Conservation (phyloP, 2,797 vertebrate species). For the Aldrovandia affinis region DNA sequence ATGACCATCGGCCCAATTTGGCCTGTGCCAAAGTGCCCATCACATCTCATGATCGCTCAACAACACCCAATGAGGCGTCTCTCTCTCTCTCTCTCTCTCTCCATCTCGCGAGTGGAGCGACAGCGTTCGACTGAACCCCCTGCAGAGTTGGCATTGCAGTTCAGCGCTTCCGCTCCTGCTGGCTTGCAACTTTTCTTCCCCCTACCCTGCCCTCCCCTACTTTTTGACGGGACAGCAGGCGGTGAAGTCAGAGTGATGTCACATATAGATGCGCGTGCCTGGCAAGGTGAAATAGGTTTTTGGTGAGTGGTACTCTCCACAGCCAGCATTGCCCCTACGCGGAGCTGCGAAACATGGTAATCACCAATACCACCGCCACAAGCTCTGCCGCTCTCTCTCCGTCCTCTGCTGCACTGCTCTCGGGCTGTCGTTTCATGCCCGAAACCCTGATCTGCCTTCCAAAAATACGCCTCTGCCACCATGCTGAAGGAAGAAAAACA, state of each 20-base stretch:
- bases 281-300: constrained; percentile 72
- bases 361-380: constrained; percentile 58
- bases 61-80: constrained; percentile 75
- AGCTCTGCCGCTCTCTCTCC: constrained; percentile 67
- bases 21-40: constrained; percentile 75
- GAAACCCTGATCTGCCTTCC: constrained; percentile 83
- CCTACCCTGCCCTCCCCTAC: constrained; percentile 46
- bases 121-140: constrained; percentile 52
- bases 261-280: constrained; percentile 71
- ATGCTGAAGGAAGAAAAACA: constrained; percentile 86
- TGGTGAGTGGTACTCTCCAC: constrained; percentile 71
- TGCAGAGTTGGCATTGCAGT: constrained; percentile 58
- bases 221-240: constrained; percentile 60
- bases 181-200: constrained; percentile 63
- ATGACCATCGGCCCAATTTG: constrained; percentile 79
- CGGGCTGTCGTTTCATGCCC: constrained; percentile 83
- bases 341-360: constrained; percentile 81
- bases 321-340: constrained; percentile 66
- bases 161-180: constrained; percentile 69
- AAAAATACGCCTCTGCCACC: constrained; percentile 86
- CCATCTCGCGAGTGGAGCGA: constrained; percentile 63
- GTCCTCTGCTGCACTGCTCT: constrained; percentile 56
- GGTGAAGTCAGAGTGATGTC: constrained; percentile 88
- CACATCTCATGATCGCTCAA: constrained; percentile 75
- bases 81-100: constrained; percentile 52